Evolutionary conservation across 2,113 vertebrate genomes (phyloP), one percentile per base, ranked within the genome.

Genomic region (Canis aureus): DNA sequence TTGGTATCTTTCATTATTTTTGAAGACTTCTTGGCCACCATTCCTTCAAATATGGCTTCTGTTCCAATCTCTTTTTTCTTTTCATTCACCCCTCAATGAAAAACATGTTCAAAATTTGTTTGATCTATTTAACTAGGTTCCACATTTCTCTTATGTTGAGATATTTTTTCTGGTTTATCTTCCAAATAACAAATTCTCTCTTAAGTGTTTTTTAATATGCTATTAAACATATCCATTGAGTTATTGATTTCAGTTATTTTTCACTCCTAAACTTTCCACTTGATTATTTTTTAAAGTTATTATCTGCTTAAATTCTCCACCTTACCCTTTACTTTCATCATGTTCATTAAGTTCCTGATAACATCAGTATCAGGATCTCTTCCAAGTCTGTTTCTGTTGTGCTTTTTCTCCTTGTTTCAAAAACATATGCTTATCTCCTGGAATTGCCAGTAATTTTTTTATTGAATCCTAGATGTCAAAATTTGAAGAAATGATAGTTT

Each of bases 401-500:
- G 16, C 35, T 64, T 94, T 79, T 25, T 59, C 9, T 74, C 16
- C 57, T 89, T 12, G 2, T 85, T 94, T 89, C 43, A 71, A 29
- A 62, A 89, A 79, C 64, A 35, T 81, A 81, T 59, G 57, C 66
- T 89, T 83, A 35, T 38, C 23, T 85, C n/a, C n/a, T 17, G 1
- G 27, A 8, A 8, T n/a, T 81, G 29, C 74, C 19, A 12, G 11
- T 85, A 51, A 76, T 16, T 84, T 88, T 88, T 91, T 89, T 80
- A 59, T 43, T 85, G n/a, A 95, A 69, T 96, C 84, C 22, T 60
- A 96, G 38, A 57, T 81, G 62, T 35, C 35, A 96, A 89, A 89
- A 67, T 67, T 55, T 81, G 27, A 88, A 74, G 80, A 89, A 43
- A 59, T 57, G 35, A 59, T 57, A 82, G 29, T 78, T 38, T 93